A percentile compares a stretch with the other conserved stretches of the same genome.
These are phyloP conservation scores for Monodelphis domestica DNA, from an alignment of 2,797 vertebrate genomes.

Conservation along the genomic window DNA sequence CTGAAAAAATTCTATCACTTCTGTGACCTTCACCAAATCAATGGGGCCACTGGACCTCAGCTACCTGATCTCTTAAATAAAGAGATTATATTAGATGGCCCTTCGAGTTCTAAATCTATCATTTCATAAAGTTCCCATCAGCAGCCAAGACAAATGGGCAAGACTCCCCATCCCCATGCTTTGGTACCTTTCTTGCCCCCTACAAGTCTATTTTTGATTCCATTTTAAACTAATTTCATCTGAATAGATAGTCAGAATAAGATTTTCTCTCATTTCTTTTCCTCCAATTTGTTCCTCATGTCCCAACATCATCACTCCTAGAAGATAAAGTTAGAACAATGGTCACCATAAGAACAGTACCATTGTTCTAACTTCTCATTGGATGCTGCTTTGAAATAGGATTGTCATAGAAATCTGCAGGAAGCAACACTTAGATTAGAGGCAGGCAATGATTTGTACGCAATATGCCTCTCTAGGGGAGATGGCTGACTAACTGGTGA, in stretches of 20 bases:
- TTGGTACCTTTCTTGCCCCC: not conserved
- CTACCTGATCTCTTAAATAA: not conserved
- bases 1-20: not conserved
- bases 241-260: not conserved
- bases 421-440: conserved; percentile 13
- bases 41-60: not conserved
- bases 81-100: not conserved
- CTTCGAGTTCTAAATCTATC: not conserved
- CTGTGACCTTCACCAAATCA: not conserved
- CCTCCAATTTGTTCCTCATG: not conserved
- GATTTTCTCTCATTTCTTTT: not conserved
- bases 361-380: conserved; percentile 65
- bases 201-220: not conserved
- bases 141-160: not conserved
- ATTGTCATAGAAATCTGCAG: conserved; percentile 32
- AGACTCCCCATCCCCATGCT: not conserved
- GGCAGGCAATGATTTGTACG: conserved; percentile 41
- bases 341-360: conserved; percentile 41
- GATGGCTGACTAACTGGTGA: conserved; percentile 35
- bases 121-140: not conserved
- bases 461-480: conserved; percentile 48
- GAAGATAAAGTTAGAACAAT: too few relatives aligned
- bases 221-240: not conserved
- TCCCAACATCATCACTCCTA: not conserved
- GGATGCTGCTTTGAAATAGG: conserved; percentile 54